Base-by-base conservation (phyloP, 2,888 invertebrate genomes). In the Lypha dubia region DNA sequence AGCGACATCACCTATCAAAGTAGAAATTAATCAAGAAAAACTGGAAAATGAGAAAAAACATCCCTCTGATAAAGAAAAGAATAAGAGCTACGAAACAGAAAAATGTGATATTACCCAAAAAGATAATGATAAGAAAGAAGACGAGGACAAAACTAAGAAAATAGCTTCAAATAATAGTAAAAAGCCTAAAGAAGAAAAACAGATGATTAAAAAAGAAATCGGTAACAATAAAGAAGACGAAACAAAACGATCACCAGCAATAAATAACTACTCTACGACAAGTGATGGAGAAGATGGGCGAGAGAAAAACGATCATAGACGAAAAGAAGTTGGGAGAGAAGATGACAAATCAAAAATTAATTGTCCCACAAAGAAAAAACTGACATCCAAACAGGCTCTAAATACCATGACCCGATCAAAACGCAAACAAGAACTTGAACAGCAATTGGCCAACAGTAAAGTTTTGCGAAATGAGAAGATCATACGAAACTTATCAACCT, bases 371-470 rank as follows among this genome's bases (percentile, higher is more conserved):
- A 86, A 85, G 70, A 62, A 77, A 17, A 68, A 80, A 71, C 80
- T 79, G 28, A 5, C 28, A 53, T 28, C n/a, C 20, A 87, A 84
- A 65, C 87, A 89, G 22, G 87, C 89, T 1, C 87, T 89, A 83
- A 92, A 90, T 88, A 92, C 90, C 86, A 93, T 90, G 93, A 93
- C 91, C 60, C 91, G 91, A 88, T 93, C 89, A 53, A 91, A 91
- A 86, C 88, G 89, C 1, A 92, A 91, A 83, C 88, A 89, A 51
- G 91, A 91, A 86, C 79, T 91, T n/a, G 92, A 92, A 62, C 87
- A 90, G 3, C 91, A 91, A 79, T 73, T 92, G 73, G 92, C 92
- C 74, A 92, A 92, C 74, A 91, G 91, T 70, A 92, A 92, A 83
- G 90, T 92, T 0, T 86, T 92, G 3, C 88, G 92, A 1, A 92